phyloP scores from a whole-genome alignment of 2,797 vertebrate species.

The Rhabdomys pumilio region DNA sequence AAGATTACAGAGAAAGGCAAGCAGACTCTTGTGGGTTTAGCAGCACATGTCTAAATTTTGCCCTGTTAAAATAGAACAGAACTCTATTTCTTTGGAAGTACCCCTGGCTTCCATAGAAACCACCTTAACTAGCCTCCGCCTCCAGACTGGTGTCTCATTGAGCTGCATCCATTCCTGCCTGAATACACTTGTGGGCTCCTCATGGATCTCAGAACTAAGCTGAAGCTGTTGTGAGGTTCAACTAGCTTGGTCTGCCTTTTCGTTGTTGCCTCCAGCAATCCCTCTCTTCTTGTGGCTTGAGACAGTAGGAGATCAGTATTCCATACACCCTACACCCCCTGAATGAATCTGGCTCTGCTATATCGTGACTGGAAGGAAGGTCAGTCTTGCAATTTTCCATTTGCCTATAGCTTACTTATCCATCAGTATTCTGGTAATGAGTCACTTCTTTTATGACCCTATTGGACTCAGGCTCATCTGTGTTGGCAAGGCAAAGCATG shows the following conservation, averaged over 20 bases:
- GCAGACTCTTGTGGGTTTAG: conserved; percentile 9
- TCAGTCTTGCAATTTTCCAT: conserved; percentile 28
- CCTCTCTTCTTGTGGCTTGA: background rate
- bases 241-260: background rate
- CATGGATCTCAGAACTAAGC: background rate
- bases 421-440: background rate
- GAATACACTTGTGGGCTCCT: background rate
- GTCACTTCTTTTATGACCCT: background rate
- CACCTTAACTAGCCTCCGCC: background rate
- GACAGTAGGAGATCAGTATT: background rate
- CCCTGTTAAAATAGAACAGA: conserved; percentile 55
- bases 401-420: background rate
- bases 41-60: conserved; percentile 37
- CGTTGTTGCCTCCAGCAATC: background rate
- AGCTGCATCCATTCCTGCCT: background rate
- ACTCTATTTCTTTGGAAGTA: background rate
- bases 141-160: background rate
- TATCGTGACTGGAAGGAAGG: background rate
- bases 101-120: conserved; percentile 11
- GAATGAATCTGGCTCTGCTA: background rate
- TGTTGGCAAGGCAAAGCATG: background rate
- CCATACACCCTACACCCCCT: background rate
- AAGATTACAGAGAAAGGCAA: conserved; percentile 34
- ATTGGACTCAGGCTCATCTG: background rate
- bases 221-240: background rate